Evolutionary conservation across 1,140 invertebrate species (phyloP).

Genomic region (Lordiphosa mommai): DNA sequence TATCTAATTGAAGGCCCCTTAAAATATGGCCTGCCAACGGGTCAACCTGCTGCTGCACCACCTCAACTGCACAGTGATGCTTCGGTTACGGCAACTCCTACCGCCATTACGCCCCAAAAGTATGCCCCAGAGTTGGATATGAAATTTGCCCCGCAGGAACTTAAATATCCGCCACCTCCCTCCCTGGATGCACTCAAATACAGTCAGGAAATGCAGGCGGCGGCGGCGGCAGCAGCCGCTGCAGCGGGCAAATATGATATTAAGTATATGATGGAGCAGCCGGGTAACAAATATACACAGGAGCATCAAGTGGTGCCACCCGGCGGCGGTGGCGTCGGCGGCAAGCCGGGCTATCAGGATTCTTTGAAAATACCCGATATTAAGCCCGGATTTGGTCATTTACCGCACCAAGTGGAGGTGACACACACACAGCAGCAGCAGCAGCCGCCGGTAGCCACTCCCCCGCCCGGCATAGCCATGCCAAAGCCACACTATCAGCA

Average conservation of each 20-base stretch:
- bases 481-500: conserved; percentile 77
- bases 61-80: conserved; percentile 67
- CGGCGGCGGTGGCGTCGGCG: no score
- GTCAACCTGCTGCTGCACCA: conserved; percentile 47
- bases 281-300: conserved; percentile 63
- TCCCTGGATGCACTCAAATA: conserved; percentile 71
- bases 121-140: conserved; percentile 73
- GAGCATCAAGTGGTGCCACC: conserved; percentile 46
- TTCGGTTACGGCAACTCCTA: conserved; percentile 4
- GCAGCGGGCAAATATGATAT: conserved; percentile 75
- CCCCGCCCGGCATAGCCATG: conserved; percentile 71
- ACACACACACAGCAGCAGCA: conserved; percentile 36
- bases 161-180: conserved; percentile 71
- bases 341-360: conserved; percentile 56
- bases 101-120: conserved; percentile 53
- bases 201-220: conserved; percentile 75
- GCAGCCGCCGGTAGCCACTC: conserved; percentile 58
- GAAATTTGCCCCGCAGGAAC: conserved; percentile 69
- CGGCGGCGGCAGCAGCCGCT: conserved; percentile 47
- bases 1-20: conserved; percentile 70
- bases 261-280: conserved; percentile 75
- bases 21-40: conserved; percentile 59
- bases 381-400: conserved; percentile 58
- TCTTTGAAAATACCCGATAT: conserved; percentile 72
- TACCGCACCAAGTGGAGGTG: conserved; percentile 56